Percentiles rank a stretch among this genome's conserved stretches.
Evolutionary conservation across 2,113 vertebrate genomes (phyloP).

Genomic region (Limanda limanda): DNA sequence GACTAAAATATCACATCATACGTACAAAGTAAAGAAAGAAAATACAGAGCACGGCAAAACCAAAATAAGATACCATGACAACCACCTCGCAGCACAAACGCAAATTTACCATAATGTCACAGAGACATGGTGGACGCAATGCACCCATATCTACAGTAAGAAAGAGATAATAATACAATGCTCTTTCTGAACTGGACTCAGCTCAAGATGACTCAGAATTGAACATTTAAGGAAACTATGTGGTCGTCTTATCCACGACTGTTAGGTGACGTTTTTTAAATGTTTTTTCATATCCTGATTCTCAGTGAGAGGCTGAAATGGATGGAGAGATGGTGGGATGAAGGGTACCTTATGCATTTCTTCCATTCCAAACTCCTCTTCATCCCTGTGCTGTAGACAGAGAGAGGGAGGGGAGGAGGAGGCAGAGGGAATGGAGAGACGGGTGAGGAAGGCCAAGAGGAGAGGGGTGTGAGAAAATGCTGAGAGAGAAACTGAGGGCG

Average conservation of each 20-base stretch:
- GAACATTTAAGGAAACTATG: background rate
- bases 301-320: constrained; percentile 21
- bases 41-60: constrained; percentile 13
- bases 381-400: constrained; percentile 81
- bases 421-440: constrained; percentile 61
- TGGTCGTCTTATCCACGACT: constrained; percentile 12
- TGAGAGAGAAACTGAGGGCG: constrained; percentile 35
- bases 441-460: constrained; percentile 57
- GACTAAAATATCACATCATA: constrained; percentile 71
- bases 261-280: background rate
- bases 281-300: background rate
- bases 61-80: constrained; percentile 79
- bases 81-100: constrained; percentile 58
- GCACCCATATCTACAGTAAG: constrained; percentile 34
- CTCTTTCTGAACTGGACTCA: constrained; percentile 49
- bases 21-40: constrained; percentile 56
- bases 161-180: constrained; percentile 40
- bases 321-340: constrained; percentile 54
- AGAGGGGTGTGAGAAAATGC: constrained; percentile 40
- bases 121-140: constrained; percentile 52
- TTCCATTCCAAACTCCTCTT: constrained; percentile 84
- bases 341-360: constrained; percentile 83
- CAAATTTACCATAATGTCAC: constrained; percentile 59
- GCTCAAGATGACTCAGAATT: constrained; percentile 20
- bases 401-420: constrained; percentile 62